Conservation (phyloP, 2,888 invertebrate genomes). For the Oligia strigilis region DNA sequence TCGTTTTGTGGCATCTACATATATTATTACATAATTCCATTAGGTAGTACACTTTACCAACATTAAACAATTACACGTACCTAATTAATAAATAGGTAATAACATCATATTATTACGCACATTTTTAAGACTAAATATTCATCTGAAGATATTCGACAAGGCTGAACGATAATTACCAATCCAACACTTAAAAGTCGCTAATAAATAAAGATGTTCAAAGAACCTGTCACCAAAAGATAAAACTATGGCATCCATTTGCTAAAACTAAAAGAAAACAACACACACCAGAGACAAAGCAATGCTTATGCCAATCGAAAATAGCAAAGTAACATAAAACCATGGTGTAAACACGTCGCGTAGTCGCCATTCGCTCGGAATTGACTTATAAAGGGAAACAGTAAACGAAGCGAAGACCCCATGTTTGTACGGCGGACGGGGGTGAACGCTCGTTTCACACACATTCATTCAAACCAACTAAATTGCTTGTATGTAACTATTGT, state of each 20-base stretch:
- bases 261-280: conserved; percentile 21
- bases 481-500: conserved; percentile 60
- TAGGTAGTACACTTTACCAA: not conserved
- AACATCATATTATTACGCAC: not conserved
- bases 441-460: conserved; percentile 70
- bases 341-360: conserved; percentile 73
- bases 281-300: conserved; percentile 43
- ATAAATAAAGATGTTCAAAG: not conserved
- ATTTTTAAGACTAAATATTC: not conserved
- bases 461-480: conserved; percentile 67
- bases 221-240: not conserved
- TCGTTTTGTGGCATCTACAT: not conserved
- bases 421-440: conserved; percentile 69
- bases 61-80: not conserved
- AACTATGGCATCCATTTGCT: conserved; percentile 1
- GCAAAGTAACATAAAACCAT: conserved; percentile 69
- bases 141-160: not conserved
- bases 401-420: conserved; percentile 68
- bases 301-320: conserved; percentile 63
- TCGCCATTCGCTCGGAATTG: conserved; percentile 72
- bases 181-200: not conserved
- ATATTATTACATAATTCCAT: not conserved
- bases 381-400: conserved; percentile 72
- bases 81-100: not conserved
- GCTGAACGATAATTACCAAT: not conserved